Base-by-base conservation (phyloP, 2,888 invertebrate genomes). In the Lathronympha strigana region DNA sequence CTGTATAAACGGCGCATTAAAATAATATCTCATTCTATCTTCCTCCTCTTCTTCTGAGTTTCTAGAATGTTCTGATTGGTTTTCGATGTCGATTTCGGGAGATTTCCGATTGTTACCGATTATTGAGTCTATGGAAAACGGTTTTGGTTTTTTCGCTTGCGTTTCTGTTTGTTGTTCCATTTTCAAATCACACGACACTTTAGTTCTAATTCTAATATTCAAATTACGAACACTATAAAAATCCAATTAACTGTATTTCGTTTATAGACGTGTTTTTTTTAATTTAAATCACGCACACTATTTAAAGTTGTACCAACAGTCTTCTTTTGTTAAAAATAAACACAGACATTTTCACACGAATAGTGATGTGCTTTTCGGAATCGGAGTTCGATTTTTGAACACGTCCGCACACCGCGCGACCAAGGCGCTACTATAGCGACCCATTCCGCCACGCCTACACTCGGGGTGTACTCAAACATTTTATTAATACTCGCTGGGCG, bases 61-160 rank as follows among this genome's bases (percentile, higher is more conserved):
- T 75, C 87, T 86, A 67, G 90, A 88, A 73, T 73, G 76, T 69
- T 90, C 90, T 1, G 88, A 87, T 15, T 86, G 69, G 69, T 87
- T 90, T 63, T 91, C 91, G 73, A 91, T 89, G 67, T 91, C 91
- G 38, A 92, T 91, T 68, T 90, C 91, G 1, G 92, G 92, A 43
- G 90, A 90, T 82, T 90, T 90, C 70, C 91, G 76, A 11, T 86
- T 83, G n/a, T 73, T 74, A 0, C 92, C 92, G 21, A 94, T 94
- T 25, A 94, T 75, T 0, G 94, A 94, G 80, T 94, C 94, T 50
- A 94, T 94, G 0, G 94, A 93, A 79, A 94, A 94, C 0, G 94
- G 93, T 72, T 93, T 93, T 2, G 94, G 94, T 57, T 90, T 88
- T 74, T 83, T 90, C 64, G 84, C 85, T 72, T 85, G 83, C 0